Conservation (phyloP, 2,797 vertebrate species). For the Channa striata region DNA sequence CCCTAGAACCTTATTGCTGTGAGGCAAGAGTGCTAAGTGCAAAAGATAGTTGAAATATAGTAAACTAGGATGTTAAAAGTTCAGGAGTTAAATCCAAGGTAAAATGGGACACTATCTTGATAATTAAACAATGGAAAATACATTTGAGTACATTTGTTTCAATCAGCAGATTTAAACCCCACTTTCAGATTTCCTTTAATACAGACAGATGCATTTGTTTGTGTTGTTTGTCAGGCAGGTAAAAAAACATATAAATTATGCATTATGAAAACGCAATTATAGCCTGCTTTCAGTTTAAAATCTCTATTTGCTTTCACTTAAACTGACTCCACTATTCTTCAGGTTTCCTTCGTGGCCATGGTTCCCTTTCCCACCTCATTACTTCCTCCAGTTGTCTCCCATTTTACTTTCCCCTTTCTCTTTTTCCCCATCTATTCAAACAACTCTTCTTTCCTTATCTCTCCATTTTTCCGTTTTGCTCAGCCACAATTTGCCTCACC, state of each 20-base stretch:
- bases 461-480: conserved; percentile 48
- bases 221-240: conserved; percentile 37
- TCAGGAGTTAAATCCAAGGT: not conserved
- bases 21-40: no score
- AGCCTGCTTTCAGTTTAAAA: conserved; percentile 70
- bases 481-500: conserved; percentile 37
- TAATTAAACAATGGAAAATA: not conserved
- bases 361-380: conserved; percentile 57
- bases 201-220: conserved; percentile 9
- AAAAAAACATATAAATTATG: conserved; percentile 69
- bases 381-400: conserved; percentile 60
- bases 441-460: conserved; percentile 59
- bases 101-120: not conserved
- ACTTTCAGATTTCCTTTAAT: conserved; percentile 6
- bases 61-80: not conserved
- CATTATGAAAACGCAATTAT: conserved; percentile 79
- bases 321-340: conserved; percentile 71
- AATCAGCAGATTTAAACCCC: conserved; percentile 34
- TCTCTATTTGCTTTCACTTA: conserved; percentile 65
- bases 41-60: not conserved
- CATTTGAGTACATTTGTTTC: conserved; percentile 19
- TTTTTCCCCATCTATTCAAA: conserved; percentile 49
- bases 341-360: conserved; percentile 37
- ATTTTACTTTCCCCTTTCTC: conserved; percentile 47
- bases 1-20: no score